Percentiles rank a stretch among this genome's conserved stretches.
phyloP scores from a whole-genome alignment of 2,113 vertebrate species.

The Laticauda laticaudata region DNA sequence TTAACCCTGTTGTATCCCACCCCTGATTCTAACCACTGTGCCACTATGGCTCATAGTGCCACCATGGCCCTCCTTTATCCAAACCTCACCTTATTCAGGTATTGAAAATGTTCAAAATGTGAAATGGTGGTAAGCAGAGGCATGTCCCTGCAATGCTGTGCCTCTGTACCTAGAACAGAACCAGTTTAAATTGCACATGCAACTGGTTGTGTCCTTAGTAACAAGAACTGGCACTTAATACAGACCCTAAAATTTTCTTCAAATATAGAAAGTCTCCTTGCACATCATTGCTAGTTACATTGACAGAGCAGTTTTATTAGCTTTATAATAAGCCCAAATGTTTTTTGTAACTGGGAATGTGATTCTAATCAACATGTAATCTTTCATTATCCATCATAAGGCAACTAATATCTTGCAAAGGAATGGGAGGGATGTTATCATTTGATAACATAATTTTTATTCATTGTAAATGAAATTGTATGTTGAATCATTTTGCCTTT shows the following conservation, averaged over 20 bases:
- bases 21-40: too few species aligned
- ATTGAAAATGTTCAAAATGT: background rate
- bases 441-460: constrained; percentile 20
- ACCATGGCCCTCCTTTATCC: background rate
- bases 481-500: constrained; percentile 18
- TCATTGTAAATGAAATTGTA: constrained; percentile 25
- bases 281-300: background rate
- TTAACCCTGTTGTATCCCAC: too few species aligned
- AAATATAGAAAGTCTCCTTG: background rate
- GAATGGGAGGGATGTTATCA: background rate
- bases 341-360: constrained; percentile 21
- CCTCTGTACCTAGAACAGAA: background rate
- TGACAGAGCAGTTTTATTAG: background rate
- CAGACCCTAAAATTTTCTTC: background rate
- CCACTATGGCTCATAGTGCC: too few species aligned
- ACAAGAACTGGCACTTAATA: background rate
- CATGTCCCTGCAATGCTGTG: background rate
- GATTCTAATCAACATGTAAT: constrained; percentile 15
- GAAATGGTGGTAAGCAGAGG: background rate
- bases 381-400: background rate
- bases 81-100: background rate
- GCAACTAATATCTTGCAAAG: background rate
- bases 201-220: background rate
- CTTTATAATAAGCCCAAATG: constrained; percentile 21
- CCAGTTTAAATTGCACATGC: background rate